A percentile compares a stretch with the other conserved stretches of the same genome.
Conservation (phyloP, 2,888 invertebrate genomes). For the Oscheius myriophilus region DNA sequence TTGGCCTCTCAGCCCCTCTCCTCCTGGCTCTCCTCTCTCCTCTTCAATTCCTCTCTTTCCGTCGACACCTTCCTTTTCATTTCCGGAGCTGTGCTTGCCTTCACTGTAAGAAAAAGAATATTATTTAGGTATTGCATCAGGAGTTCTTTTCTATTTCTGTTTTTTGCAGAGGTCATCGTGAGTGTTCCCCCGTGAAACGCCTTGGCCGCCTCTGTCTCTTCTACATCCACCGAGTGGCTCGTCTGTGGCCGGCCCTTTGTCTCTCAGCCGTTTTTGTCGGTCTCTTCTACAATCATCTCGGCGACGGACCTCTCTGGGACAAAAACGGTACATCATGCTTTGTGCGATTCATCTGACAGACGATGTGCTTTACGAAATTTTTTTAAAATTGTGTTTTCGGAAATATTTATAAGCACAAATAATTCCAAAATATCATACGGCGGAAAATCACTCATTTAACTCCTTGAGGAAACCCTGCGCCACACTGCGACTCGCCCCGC, state of each 20-base stretch:
- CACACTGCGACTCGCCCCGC: too few species aligned
- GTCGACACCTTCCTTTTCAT: slow-evolving; percentile 63
- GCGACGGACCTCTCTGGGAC: slow-evolving; percentile 52
- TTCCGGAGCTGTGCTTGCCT: slow-evolving; percentile 49
- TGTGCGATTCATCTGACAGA: too few species aligned
- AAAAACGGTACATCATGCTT: slow-evolving; percentile 10
- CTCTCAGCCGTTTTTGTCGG: slow-evolving; percentile 39
- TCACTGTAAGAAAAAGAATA: slow-evolving; percentile 39
- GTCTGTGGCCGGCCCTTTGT: slow-evolving; percentile 38
- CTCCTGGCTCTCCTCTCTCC: slow-evolving; percentile 33
- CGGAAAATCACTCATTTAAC: too few species aligned
- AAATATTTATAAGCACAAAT: too few species aligned
- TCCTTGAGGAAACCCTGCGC: too few species aligned
- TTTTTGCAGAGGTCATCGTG: slow-evolving; percentile 15
- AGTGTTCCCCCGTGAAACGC: neutral
- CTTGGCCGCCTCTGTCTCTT: slow-evolving; percentile 9
- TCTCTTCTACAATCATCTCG: slow-evolving; percentile 40
- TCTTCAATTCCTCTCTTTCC: slow-evolving; percentile 56
- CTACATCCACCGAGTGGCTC: slow-evolving; percentile 37
- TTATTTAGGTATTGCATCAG: slow-evolving; percentile 33
- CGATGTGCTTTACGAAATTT: too few species aligned
- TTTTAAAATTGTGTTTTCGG: too few species aligned
- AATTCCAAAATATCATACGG: too few species aligned
- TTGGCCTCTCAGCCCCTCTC: neutral
- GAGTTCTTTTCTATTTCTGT: neutral